phyloP scores from a whole-genome alignment of 2,797 vertebrate species.

The Sebastes alutus region DNA sequence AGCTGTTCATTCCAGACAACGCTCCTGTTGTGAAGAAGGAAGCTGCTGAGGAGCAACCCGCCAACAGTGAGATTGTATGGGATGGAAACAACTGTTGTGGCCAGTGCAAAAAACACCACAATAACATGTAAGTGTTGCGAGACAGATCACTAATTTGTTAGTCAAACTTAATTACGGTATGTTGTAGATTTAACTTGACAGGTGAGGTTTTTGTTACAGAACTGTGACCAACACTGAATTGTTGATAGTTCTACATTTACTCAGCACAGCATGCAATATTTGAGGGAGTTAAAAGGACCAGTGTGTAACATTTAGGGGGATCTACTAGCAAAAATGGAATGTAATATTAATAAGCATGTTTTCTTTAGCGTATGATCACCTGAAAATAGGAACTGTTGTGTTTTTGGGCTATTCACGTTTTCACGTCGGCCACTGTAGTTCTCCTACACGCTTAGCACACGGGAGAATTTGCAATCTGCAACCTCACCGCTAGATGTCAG shows the following conservation, averaged over 20 bases:
- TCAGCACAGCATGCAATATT: neutral
- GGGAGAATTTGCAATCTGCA: too few relatives aligned
- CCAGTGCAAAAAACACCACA: conserved; percentile 95
- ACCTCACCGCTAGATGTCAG: too few relatives aligned
- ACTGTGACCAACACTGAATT: neutral
- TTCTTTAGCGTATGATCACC: too few relatives aligned
- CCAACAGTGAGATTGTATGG: conserved; percentile 87
- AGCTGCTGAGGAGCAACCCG: conserved; percentile 59
- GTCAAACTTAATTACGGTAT: neutral
- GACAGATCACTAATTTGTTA: neutral
- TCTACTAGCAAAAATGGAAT: too few relatives aligned
- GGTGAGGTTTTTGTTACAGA: neutral
- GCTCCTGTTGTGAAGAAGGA: conserved; percentile 91
- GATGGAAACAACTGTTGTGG: conserved; percentile 95
- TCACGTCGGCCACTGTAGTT: too few relatives aligned
- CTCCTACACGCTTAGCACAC: too few relatives aligned
- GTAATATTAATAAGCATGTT: too few relatives aligned
- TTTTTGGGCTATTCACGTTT: too few relatives aligned
- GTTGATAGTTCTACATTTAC: neutral
- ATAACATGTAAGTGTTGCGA: conserved; percentile 88
- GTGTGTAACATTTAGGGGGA: too few relatives aligned
- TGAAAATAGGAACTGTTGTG: too few relatives aligned
- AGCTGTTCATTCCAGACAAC: conserved; percentile 96
- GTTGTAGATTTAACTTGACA: neutral
- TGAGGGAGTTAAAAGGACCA: too few relatives aligned